Evolutionary conservation across 2,113 vertebrate genomes (phyloP).

Genomic region (Chauna torquata): DNA sequence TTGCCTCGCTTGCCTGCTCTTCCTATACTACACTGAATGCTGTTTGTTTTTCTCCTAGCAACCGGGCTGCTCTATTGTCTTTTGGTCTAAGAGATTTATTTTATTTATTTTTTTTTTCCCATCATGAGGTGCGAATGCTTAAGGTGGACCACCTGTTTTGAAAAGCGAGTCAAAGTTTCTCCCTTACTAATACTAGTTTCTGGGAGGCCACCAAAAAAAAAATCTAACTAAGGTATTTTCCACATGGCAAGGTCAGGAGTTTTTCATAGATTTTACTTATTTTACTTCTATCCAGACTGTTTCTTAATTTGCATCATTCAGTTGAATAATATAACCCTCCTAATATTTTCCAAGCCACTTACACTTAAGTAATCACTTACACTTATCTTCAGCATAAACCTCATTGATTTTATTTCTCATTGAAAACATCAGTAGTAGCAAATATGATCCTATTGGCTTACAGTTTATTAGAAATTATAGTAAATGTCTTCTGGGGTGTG

Average conservation of each 20-base stretch:
- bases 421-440: conserved; percentile 38
- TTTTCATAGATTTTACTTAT: not conserved
- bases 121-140: not conserved
- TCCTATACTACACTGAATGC: not conserved
- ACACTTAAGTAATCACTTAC: conserved; percentile 52
- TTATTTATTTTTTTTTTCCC: not conserved
- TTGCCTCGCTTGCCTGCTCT: not conserved
- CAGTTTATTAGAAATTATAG: conserved; percentile 60
- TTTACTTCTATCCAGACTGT: not conserved
- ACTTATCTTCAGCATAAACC: conserved; percentile 48
- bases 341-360: conserved; percentile 48
- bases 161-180: not conserved
- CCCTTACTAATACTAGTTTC: not conserved
- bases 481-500: conserved; percentile 51
- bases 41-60: conserved; percentile 13
- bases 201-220: not conserved
- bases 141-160: not conserved
- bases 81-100: not conserved
- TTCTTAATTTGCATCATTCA: conserved; percentile 29
- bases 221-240: not conserved
- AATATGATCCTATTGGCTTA: conserved; percentile 50
- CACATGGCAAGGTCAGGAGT: not conserved
- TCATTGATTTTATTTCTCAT: conserved; percentile 65
- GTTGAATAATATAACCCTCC: conserved; percentile 22
- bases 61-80: not conserved